Conservation (phyloP, 2,888 invertebrate genomes). For the Papilio elwesi region DNA sequence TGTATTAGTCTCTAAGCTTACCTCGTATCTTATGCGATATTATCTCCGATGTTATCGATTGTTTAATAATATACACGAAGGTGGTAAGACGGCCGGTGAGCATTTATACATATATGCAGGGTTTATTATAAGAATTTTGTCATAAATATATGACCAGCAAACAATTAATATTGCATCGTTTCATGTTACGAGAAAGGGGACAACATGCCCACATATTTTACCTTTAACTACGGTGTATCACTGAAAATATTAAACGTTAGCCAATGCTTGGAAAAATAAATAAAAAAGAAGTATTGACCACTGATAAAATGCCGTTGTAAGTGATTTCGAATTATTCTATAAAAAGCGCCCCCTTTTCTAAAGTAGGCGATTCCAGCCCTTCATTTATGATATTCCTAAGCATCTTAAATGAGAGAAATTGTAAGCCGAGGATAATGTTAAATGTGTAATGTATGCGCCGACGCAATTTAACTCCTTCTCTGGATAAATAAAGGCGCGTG, state of each 20-base stretch:
- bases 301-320: not conserved
- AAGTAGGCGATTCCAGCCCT: constrained; percentile 15
- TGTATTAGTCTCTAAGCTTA: not conserved
- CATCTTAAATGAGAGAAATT: constrained; percentile 41
- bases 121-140: not conserved
- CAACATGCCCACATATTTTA: constrained; percentile 8
- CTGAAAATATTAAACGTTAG: too few relatives aligned
- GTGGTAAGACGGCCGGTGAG: not conserved
- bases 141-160: not conserved
- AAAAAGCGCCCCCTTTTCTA: constrained; percentile 10
- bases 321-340: not conserved
- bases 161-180: constrained; percentile 6
- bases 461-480: constrained; percentile 63
- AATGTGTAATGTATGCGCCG: constrained; percentile 60
- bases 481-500: constrained; percentile 62
- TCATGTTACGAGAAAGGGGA: not conserved
- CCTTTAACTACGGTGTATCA: too few relatives aligned
- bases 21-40: not conserved
- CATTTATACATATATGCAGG: not conserved
- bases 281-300: too few relatives aligned
- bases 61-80: not conserved
- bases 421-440: constrained; percentile 33
- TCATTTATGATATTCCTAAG: constrained; percentile 36
- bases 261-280: too few relatives aligned
- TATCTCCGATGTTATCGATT: not conserved